Evolutionary conservation across 2,888 invertebrate genomes (phyloP).

Genomic region (Colletes collaris): DNA sequence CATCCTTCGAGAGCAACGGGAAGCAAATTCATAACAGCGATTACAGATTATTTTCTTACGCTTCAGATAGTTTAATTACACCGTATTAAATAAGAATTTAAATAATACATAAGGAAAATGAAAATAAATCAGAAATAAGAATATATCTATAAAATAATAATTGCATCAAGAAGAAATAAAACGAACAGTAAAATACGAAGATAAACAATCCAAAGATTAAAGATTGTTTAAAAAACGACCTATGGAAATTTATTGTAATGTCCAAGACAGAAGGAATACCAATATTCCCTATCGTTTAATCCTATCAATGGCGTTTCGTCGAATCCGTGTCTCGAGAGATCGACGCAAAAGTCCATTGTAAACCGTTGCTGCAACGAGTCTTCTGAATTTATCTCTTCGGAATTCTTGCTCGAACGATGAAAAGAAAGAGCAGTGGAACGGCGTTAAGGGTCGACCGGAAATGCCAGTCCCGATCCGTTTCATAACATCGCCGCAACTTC

Average conservation of each 20-base stretch:
- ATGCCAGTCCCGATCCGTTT: constrained; percentile 43
- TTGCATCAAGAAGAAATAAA: too few relatives aligned
- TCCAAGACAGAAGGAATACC: too few relatives aligned
- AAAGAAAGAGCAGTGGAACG: neutral
- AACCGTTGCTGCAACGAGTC: neutral
- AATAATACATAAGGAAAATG: too few relatives aligned
- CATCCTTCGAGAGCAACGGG: constrained; percentile 10
- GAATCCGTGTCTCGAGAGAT: neutral
- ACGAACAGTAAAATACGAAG: too few relatives aligned
- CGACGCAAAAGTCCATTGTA: constrained; percentile 1
- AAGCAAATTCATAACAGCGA: constrained; percentile 20
- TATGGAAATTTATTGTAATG: too few relatives aligned
- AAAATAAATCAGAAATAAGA: too few relatives aligned
- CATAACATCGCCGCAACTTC: constrained; percentile 37
- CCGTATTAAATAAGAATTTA: neutral
- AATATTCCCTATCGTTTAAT: too few relatives aligned
- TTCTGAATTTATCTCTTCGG: neutral
- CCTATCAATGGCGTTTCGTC: too few relatives aligned
- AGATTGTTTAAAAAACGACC: too few relatives aligned
- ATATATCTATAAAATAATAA: too few relatives aligned
- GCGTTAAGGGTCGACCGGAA: constrained; percentile 34
- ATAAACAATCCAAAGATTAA: too few relatives aligned
- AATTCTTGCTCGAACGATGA: neutral
- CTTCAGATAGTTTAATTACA: constrained; percentile 13
- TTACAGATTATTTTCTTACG: neutral